Evolutionary conservation across 2,888 invertebrate species (phyloP).

Genomic region (Leucophora obtusa): DNA sequence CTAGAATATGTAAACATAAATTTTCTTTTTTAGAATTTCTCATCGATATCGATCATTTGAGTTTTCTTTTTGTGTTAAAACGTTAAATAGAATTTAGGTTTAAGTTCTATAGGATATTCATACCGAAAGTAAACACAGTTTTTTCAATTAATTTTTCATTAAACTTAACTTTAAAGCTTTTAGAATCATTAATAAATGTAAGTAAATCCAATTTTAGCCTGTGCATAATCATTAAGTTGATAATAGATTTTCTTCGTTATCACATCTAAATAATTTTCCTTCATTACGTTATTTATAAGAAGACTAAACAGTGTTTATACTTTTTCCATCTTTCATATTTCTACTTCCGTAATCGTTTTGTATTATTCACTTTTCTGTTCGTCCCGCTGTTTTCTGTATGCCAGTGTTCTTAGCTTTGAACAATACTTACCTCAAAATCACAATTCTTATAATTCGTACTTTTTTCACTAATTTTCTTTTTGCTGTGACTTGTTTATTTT

Average conservation of each 20-base stretch:
- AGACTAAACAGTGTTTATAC: background rate
- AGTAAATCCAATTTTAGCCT: too few relatives aligned
- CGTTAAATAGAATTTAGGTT: background rate
- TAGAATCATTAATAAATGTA: too few relatives aligned
- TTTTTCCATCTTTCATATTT: background rate
- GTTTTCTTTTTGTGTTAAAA: background rate
- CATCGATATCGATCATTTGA: background rate
- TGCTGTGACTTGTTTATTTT: conserved; percentile 46
- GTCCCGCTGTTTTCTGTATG: background rate
- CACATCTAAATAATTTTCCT: background rate
- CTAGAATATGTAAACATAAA: background rate
- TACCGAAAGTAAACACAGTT: background rate
- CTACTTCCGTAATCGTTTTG: background rate
- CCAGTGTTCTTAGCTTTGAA: background rate
- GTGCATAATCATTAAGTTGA: too few relatives aligned
- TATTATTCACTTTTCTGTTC: background rate
- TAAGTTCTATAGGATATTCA: background rate
- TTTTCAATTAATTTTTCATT: background rate
- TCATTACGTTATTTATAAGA: background rate
- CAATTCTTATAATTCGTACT: background rate
- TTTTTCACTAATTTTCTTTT: conserved; percentile 3
- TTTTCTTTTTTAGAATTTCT: background rate
- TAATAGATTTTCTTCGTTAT: background rate
- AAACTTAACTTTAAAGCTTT: background rate
- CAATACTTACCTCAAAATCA: conserved; percentile 1